These are phyloP conservation scores for Selene dorsalis DNA, from an alignment of 2,797 vertebrate species.

Conservation along the genomic window DNA sequence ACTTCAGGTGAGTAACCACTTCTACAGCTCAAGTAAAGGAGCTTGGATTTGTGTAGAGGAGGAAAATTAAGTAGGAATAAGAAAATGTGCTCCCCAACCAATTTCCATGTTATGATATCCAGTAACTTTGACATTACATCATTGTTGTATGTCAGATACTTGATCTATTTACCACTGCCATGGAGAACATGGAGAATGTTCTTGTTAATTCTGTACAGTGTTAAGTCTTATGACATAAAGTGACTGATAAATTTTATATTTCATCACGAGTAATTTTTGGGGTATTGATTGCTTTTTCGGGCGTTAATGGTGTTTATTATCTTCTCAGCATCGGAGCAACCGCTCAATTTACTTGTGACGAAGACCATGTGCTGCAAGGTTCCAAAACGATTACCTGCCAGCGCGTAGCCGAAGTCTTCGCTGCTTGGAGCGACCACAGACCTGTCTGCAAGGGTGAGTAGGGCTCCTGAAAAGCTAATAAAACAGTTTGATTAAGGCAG, in stretches of 20 bases:
- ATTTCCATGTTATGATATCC: neutral
- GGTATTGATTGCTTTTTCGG: constrained; percentile 62
- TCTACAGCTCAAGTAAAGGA: constrained; percentile 22
- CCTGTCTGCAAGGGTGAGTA: constrained; percentile 97
- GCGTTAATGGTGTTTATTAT: constrained; percentile 68
- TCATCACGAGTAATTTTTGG: constrained; percentile 55
- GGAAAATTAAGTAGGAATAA: neutral
- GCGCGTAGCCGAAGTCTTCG: constrained; percentile 97
- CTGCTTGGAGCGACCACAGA: constrained; percentile 98
- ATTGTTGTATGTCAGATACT: constrained; percentile 1
- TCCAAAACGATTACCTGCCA: constrained; percentile 98
- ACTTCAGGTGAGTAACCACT: constrained; percentile 89
- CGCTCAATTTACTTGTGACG: constrained; percentile 95
- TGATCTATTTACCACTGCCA: neutral
- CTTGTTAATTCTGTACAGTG: neutral
- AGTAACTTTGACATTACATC: neutral
- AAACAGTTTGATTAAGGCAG: constrained; percentile 79
- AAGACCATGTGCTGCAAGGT: constrained; percentile 97
- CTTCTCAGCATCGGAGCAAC: constrained; percentile 91
- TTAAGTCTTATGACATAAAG: constrained; percentile 20
- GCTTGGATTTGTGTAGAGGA: constrained; percentile 3
- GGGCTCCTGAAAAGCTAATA: constrained; percentile 71
- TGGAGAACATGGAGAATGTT: neutral
- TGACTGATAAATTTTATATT: constrained; percentile 51
- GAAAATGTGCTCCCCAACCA: neutral